A percentile compares a stretch with the other conserved stretches of the same genome.
Conservation (phyloP, 1,140 invertebrate genomes). For the Heliconius eleuchia region DNA sequence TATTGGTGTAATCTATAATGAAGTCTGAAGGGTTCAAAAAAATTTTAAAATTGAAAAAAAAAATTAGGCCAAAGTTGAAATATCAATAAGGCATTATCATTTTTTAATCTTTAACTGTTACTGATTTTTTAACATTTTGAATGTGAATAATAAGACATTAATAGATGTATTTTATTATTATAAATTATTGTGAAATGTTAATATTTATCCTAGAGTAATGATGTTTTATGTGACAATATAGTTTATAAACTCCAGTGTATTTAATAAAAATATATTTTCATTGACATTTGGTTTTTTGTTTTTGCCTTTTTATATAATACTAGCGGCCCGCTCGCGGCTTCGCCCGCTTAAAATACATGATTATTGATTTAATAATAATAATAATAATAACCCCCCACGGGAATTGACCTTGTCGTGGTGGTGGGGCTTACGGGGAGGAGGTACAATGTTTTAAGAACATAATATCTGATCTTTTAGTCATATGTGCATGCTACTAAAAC, state of each 20-base stretch:
- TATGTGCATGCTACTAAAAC: too few species aligned
- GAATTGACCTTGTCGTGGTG: too few species aligned
- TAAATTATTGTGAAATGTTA: slow-evolving; percentile 37
- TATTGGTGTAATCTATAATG: background rate
- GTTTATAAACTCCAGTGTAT: slow-evolving; percentile 43
- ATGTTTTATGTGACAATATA: slow-evolving; percentile 49
- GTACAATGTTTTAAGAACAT: too few species aligned
- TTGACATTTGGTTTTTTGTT: slow-evolving; percentile 19
- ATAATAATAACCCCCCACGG: too few species aligned
- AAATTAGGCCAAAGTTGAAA: background rate
- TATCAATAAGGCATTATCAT: slow-evolving; percentile 11
- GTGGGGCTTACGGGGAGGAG: too few species aligned
- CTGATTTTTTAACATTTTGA: slow-evolving; percentile 1
- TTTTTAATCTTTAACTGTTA: slow-evolving; percentile 9
- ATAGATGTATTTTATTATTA: slow-evolving; percentile 35
- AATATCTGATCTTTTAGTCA: too few species aligned
- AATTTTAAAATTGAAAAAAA: background rate
- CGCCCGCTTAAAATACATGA: too few species aligned
- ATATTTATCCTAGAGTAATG: slow-evolving; percentile 27
- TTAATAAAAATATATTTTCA: slow-evolving; percentile 46
- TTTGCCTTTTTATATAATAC: background rate
- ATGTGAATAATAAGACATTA: slow-evolving; percentile 10
- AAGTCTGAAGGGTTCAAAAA: background rate
- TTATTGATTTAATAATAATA: too few species aligned
- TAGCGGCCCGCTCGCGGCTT: too few species aligned